These are phyloP conservation scores for Stigmatopora nigra DNA, from an alignment of 2,113 vertebrate genomes.

Conservation along the genomic window DNA sequence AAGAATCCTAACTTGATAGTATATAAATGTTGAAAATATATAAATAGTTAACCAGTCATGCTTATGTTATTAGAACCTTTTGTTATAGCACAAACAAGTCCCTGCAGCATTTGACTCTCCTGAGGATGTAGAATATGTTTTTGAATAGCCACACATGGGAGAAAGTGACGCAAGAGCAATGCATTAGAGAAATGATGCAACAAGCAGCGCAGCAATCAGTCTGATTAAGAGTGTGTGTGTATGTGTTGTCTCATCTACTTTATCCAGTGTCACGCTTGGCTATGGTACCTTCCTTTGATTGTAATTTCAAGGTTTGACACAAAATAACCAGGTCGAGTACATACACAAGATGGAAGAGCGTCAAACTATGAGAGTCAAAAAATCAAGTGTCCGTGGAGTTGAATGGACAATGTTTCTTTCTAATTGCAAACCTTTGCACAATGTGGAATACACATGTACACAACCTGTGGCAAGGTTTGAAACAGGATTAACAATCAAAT, in stretches of 20 bases:
- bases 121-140: conserved; percentile 15
- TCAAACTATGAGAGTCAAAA: conserved; percentile 8
- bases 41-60: conserved; percentile 18
- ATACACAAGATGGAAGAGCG: conserved; percentile 4
- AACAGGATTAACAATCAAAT: not conserved
- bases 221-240: conserved; percentile 47
- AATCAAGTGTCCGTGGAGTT: not conserved
- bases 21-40: not conserved
- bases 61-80: not conserved
- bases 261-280: conserved; percentile 4
- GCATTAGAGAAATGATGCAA: conserved; percentile 69
- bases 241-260: conserved; percentile 19
- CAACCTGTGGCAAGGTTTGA: not conserved
- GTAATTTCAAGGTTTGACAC: conserved; percentile 33
- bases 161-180: conserved; percentile 39
- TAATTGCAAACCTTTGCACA: not conserved
- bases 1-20: not conserved
- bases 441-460: not conserved
- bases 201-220: conserved; percentile 63
- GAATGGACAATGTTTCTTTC: not conserved
- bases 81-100: conserved; percentile 14
- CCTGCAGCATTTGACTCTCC: conserved; percentile 19
- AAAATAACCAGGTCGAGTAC: conserved; percentile 27
- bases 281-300: conserved; percentile 23
- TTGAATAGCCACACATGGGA: conserved; percentile 14